phyloP scores from a whole-genome alignment of 2,888 invertebrate species.

The Baronia brevicornis region DNA sequence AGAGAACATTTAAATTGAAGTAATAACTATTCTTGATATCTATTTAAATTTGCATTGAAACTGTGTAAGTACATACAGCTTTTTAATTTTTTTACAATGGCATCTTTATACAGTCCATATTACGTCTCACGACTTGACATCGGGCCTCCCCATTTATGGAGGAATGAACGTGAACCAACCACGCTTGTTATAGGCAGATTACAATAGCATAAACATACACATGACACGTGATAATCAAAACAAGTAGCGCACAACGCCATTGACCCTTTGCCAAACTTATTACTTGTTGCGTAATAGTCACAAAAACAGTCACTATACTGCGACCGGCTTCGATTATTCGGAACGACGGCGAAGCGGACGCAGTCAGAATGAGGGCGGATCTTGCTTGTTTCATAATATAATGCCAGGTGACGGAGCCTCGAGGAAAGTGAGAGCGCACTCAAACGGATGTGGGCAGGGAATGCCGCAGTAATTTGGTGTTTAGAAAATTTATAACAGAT shows the following conservation, averaged over 20 bases:
- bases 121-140: too few relatives aligned
- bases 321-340: slow-evolving; percentile 40
- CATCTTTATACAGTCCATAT: too few relatives aligned
- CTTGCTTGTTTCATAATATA: slow-evolving; percentile 49
- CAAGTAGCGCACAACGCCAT: slow-evolving; percentile 28
- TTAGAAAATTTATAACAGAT: slow-evolving; percentile 6
- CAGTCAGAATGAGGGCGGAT: slow-evolving; percentile 44
- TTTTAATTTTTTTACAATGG: too few relatives aligned
- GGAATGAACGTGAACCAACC: too few relatives aligned
- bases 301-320: slow-evolving; percentile 42
- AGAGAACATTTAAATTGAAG: too few relatives aligned
- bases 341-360: slow-evolving; percentile 35
- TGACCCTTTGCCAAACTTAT: slow-evolving; percentile 41
- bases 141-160: too few relatives aligned
- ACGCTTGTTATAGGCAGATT: too few relatives aligned
- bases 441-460: slow-evolving; percentile 34
- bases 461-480: slow-evolving; percentile 16
- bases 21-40: too few relatives aligned
- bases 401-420: slow-evolving; percentile 22
- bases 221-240: too few relatives aligned
- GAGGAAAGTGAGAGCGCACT: slow-evolving; percentile 40
- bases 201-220: too few relatives aligned
- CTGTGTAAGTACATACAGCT: too few relatives aligned
- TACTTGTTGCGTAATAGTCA: slow-evolving; percentile 40
- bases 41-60: too few relatives aligned